These are phyloP conservation scores for Muricea muricata DNA, from an alignment of 92 coral and sea anemone species.

Conservation along the genomic window DNA sequence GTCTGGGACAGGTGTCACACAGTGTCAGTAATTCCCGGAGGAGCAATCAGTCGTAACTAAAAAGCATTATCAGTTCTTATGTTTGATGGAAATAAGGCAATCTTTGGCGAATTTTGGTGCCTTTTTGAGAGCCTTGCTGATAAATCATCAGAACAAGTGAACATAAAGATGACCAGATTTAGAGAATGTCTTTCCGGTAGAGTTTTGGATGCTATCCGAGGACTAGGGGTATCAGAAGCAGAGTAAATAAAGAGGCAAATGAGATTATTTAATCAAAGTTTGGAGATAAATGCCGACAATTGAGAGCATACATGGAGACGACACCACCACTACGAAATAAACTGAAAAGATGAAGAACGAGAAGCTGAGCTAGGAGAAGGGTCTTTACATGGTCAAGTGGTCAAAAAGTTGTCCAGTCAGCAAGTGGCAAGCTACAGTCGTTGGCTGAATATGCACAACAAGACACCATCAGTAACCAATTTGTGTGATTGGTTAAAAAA, in stretches of 20 bases:
- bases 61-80: conserved; percentile 1
- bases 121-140: conserved; percentile 25
- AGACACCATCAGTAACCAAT: neutral
- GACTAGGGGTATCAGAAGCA: conserved; percentile 13
- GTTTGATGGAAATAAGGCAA: conserved; percentile 11
- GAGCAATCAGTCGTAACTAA: neutral
- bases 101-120: conserved; percentile 10
- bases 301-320: conserved; percentile 15
- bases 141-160: conserved; percentile 1
- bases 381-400: conserved; percentile 1
- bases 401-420: neutral
- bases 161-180: conserved; percentile 12
- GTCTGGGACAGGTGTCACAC: neutral
- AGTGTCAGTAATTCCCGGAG: neutral
- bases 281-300: conserved; percentile 3
- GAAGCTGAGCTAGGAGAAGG: neutral
- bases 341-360: neutral
- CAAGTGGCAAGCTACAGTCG: conserved; percentile 13
- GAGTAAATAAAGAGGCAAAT: neutral
- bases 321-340: neutral
- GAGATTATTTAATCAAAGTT: conserved; percentile 17
- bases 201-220: conserved; percentile 23
- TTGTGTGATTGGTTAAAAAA: conserved; percentile 14
- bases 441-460: neutral
- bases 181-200: conserved; percentile 12